These are phyloP conservation scores for Propithecus deckenii DNA, from an alignment of 2,797 vertebrate genomes.

Conservation along the genomic window DNA sequence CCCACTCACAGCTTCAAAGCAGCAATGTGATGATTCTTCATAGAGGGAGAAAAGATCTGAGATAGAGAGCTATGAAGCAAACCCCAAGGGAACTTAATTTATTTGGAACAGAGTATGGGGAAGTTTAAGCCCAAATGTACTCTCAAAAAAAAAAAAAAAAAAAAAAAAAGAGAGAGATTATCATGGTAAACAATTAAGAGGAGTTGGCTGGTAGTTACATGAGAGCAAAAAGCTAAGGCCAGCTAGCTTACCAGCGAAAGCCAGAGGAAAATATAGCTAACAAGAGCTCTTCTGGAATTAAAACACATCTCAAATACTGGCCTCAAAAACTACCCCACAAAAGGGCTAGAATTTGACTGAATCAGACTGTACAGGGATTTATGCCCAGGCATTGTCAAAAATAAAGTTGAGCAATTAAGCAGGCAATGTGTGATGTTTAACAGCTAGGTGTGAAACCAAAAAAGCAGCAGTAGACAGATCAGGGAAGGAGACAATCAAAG, in stretches of 20 bases:
- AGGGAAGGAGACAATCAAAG: not conserved
- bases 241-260: not conserved
- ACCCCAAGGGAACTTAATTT: not conserved
- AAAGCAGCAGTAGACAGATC: not conserved
- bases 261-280: not conserved
- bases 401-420: not conserved
- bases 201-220: not conserved
- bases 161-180: not conserved
- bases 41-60: not conserved
- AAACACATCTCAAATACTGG: not conserved
- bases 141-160: not conserved
- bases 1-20: not conserved
- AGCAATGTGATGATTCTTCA: not conserved
- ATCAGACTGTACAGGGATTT: not conserved
- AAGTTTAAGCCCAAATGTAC: not conserved
- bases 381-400: not conserved
- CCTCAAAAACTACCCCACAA: not conserved
- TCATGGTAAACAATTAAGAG: not conserved
- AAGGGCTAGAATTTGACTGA: not conserved
- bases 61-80: not conserved
- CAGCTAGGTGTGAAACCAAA: not conserved
- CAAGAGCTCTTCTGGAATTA: not conserved
- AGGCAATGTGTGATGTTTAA: not conserved
- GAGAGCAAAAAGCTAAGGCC: not conserved
- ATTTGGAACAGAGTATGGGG: not conserved